Base-by-base conservation (phyloP, 2,113 vertebrate genomes). In the Nibea coibor region DNA sequence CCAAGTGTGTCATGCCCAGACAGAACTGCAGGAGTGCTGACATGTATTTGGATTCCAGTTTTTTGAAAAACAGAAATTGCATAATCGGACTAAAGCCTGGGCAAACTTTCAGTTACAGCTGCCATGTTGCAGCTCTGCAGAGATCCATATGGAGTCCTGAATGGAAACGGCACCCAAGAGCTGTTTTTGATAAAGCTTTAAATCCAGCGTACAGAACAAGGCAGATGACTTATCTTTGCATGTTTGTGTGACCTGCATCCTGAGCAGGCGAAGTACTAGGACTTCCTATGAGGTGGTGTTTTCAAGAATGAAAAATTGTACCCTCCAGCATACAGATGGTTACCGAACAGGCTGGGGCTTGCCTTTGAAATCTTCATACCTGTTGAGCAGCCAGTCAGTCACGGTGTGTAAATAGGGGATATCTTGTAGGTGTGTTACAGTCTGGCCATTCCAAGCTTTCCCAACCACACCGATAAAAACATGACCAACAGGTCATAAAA, bases 261-360 rank as follows among this genome's bases (percentile, higher is more conserved):
- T 51, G 19, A 50, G 22, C 20, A 61, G 70, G 26, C 6, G 4
- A 22, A 1, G 12, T 51, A 42, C 4, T 0, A 0, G 3, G 15
- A 47, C 15, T 45, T n/a, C 43, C 42, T 16, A 11, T 10, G 10
- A 26, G 47, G 47, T 17, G 19, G 5, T 47, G 10, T 54, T 78
- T 43, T 57, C 14, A 35, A 19, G 20, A 28, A 28, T 15, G 3
- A 10, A 45, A 61, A 42, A 57, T 42, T 1, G 65, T 75, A 72
- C 75, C 91, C 86, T 83, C 5, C 82, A 82, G 88, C 69, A 50
- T 61, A 42, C 45, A 35, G 42, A 50, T 78, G 62, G 45, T 85
- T 76, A 17, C 62, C 54, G 66, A 80, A 84, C 93, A 89, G 65
- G 92, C 61, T 43, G 42, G 59, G 72, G n/a, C 92, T 56, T 81